phyloP scores from a whole-genome alignment of 2,797 vertebrate species.

The Avahi laniger region DNA sequence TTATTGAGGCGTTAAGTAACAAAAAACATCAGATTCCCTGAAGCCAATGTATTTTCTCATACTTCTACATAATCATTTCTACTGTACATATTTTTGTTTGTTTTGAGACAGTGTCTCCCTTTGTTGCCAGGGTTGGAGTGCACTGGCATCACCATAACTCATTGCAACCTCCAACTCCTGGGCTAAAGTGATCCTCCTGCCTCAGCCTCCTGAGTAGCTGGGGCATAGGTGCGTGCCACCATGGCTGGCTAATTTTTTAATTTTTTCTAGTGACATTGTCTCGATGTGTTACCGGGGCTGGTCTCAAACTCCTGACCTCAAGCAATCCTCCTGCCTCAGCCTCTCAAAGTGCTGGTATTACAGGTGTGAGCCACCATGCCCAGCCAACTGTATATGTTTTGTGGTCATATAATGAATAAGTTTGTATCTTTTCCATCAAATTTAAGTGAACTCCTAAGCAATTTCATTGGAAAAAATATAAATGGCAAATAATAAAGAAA shows the following conservation, averaged over 20 bases:
- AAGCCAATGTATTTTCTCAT: not conserved
- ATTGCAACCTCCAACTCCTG: not conserved
- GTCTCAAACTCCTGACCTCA: not conserved
- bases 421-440: constrained; percentile 3
- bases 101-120: not conserved
- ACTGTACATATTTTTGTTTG: not conserved
- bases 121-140: not conserved
- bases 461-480: not conserved
- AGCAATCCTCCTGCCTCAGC: not conserved
- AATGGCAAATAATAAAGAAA: not conserved
- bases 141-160: not conserved
- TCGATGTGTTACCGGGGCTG: not conserved
- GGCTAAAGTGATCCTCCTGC: not conserved
- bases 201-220: not conserved
- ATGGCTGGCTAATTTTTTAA: not conserved
- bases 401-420: not conserved
- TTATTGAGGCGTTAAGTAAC: not conserved
- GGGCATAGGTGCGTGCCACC: not conserved
- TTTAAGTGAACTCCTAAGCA: not conserved
- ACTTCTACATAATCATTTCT: not conserved
- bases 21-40: not conserved
- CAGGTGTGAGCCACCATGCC: not conserved
- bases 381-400: not conserved
- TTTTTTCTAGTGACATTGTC: not conserved
- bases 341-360: not conserved